A percentile compares a stretch with the other conserved stretches of the same genome.
Evolutionary conservation across 2,797 vertebrate species (phyloP).

Genomic region (Morelia viridis): DNA sequence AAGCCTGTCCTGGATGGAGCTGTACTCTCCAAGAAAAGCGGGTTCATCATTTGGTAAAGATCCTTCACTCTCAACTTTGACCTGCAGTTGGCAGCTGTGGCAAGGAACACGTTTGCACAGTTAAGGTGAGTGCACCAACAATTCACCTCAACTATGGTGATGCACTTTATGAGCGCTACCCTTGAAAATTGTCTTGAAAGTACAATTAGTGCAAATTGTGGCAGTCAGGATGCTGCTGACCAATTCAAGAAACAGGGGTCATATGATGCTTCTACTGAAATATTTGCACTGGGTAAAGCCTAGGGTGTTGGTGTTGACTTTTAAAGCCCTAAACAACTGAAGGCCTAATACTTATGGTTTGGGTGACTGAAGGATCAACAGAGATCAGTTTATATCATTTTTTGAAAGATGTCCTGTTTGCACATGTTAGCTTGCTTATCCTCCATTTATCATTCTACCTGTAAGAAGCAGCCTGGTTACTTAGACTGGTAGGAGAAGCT

Average conservation of each 20-base stretch:
- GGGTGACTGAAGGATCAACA: background rate
- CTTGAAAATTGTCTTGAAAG: background rate
- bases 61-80: background rate
- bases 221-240: background rate
- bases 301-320: background rate
- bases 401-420: background rate
- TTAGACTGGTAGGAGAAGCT: background rate
- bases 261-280: background rate
- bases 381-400: background rate
- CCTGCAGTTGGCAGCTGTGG: background rate
- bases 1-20: background rate
- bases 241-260: background rate
- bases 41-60: background rate
- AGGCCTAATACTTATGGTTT: background rate
- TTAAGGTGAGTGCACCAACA: background rate
- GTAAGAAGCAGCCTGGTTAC: background rate
- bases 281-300: background rate
- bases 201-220: background rate
- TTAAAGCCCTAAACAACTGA: background rate
- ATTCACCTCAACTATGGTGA: background rate
- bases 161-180: background rate
- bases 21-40: background rate
- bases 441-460: background rate
- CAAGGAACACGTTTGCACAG: background rate
- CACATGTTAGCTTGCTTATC: background rate